Evolutionary conservation across 2,113 vertebrate species (phyloP).

Genomic region (Recurvirostra avosetta): DNA sequence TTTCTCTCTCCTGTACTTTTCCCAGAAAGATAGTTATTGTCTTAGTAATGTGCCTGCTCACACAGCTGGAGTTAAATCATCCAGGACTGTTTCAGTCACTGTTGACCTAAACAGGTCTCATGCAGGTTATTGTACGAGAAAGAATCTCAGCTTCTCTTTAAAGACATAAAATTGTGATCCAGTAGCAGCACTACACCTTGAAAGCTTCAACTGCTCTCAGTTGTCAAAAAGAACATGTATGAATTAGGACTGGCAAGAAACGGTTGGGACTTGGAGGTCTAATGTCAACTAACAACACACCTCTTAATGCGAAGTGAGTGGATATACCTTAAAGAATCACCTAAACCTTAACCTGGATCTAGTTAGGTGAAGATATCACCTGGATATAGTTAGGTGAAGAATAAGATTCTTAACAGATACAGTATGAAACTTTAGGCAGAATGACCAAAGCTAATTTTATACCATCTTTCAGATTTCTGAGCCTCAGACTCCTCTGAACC

Average conservation of each 20-base stretch:
- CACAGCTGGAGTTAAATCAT: background rate
- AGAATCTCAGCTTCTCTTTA: background rate
- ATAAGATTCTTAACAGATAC: background rate
- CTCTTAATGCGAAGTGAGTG: background rate
- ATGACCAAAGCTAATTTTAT: background rate
- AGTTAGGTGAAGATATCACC: background rate
- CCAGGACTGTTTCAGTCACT: background rate
- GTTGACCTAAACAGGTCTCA: background rate
- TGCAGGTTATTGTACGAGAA: background rate
- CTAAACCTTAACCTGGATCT: background rate
- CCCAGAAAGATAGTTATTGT: background rate
- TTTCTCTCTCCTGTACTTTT: background rate
- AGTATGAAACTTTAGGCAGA: background rate
- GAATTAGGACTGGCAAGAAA: background rate
- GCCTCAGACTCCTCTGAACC: background rate
- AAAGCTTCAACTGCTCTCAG: background rate
- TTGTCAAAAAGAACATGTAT: background rate
- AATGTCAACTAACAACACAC: background rate
- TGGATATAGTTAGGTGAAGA: background rate
- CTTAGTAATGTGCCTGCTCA: background rate
- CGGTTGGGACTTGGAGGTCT: background rate
- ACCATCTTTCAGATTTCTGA: background rate
- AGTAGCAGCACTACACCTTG: background rate
- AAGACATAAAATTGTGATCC: background rate
- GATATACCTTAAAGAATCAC: background rate